Conservation (phyloP, 35 echinoderm and acorn worm species). For the Ophioderma brevispina region DNA sequence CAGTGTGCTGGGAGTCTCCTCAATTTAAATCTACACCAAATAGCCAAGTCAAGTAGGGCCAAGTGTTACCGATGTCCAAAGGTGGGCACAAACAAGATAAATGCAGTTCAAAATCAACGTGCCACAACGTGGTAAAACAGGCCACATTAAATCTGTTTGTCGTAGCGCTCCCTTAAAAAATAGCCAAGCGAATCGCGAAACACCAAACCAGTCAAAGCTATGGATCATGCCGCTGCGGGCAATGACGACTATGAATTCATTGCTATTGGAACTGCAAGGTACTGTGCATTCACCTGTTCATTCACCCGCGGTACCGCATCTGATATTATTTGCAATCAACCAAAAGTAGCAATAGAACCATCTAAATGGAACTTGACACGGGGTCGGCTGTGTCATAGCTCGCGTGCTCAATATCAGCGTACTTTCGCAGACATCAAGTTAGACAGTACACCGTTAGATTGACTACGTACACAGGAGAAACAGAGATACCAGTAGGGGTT, state of each 20-base stretch:
- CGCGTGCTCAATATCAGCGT: background rate
- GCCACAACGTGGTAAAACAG: conserved; percentile 26
- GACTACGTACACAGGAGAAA: too few relatives aligned
- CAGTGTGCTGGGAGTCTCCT: background rate
- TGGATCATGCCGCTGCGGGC: background rate
- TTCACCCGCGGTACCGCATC: background rate
- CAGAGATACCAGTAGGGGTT: background rate
- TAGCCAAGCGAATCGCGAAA: background rate
- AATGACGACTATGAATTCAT: too few relatives aligned
- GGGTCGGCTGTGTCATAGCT: background rate
- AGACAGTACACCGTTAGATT: too few relatives aligned
- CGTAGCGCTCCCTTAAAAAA: background rate
- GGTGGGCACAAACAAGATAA: background rate
- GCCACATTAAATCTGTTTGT: conserved; percentile 35
- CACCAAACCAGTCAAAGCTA: background rate
- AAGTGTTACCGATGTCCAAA: conserved; percentile 3
- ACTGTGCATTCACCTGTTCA: background rate
- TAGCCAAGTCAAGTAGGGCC: background rate
- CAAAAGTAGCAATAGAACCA: background rate
- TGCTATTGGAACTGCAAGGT: background rate
- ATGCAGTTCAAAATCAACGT: conserved; percentile 22
- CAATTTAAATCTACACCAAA: background rate
- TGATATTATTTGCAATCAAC: background rate
- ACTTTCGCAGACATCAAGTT: background rate
- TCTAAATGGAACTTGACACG: conserved; percentile 22